Base-by-base conservation (phyloP, 2,113 vertebrate species). In the Phalacrocorax brasilianus region DNA sequence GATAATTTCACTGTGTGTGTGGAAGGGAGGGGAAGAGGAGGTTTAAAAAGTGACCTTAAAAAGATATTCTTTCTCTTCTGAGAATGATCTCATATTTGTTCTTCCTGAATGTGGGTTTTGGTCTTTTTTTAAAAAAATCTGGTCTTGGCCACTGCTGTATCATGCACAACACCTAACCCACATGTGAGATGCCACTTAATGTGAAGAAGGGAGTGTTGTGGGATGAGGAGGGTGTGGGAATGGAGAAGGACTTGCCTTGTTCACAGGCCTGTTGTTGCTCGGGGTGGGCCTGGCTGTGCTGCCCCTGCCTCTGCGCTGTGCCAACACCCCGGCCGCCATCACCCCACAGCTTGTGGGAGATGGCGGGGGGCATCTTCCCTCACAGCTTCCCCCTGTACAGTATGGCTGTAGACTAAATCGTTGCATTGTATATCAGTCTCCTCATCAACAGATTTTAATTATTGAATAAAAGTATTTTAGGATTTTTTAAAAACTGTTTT, bases 401-500 rank as follows among this genome's bases (percentile, higher is more conserved):
- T 97, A 96, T 91, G 42, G 97, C 91, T 98, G 96, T 98, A 98
- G 98, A 97, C 97, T 97, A 97, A 98, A 92, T 98, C 97, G 98
- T 97, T 98, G 97, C 98, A 80, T 97, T 99, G 99, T 99, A 98
- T 98, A 99, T 98, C 98, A 97, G 98, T 98, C 98, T 99, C 98
- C 98, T 97, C 98, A 98, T 97, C 97, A 97, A 98, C 97, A 89
- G 98, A 98, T 98, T 98, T 98, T 98, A 98, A 99, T 98, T 98
- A 98, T 98, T 97, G 96, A 98, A 98, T 98, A 98, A 98, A 99
- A 98, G 97, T 99, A 98, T 98, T 98, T 99, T 99, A 99, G 98
- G 98, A 95, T 94, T 98, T 53, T 63, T 98, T 98, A 97, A 97
- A 97, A 98, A 11, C 12, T 66, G 73, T 3, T 47, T 20, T 18